phyloP scores from a whole-genome alignment of 2,113 vertebrate species.

The Oriolus oriolus region DNA sequence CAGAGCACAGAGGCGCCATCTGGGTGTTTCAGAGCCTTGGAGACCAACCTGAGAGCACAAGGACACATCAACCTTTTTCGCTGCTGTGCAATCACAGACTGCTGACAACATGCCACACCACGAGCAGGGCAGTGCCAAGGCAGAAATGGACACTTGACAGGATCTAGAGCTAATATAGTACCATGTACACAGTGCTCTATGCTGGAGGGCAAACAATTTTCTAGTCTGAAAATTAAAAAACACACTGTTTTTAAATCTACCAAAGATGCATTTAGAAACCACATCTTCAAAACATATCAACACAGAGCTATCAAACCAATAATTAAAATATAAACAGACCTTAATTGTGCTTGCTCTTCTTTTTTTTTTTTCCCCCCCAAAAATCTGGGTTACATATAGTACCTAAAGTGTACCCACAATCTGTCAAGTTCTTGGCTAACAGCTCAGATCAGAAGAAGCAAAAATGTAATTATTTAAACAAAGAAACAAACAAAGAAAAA shows the following conservation, averaged over 20 bases:
- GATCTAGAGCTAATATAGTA: background rate
- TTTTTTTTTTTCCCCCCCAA: background rate
- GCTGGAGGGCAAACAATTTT: background rate
- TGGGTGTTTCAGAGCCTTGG: conserved; percentile 25
- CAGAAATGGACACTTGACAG: background rate
- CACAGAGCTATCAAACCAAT: background rate
- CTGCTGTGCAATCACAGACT: background rate
- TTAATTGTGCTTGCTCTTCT: background rate
- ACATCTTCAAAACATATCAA: background rate
- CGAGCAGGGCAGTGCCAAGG: background rate
- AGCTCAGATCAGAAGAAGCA: background rate
- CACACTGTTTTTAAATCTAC: background rate
- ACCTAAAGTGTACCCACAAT: background rate
- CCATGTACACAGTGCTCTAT: background rate
- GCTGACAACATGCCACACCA: background rate
- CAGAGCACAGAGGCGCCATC: conserved; percentile 70
- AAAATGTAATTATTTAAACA: background rate
- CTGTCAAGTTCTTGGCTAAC: background rate
- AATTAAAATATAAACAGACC: background rate
- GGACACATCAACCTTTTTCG: conserved; percentile 41
- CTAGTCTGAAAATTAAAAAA: background rate
- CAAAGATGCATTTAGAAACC: background rate
- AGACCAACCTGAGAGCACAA: conserved; percentile 59
- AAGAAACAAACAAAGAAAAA: background rate
- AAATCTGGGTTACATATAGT: background rate